Percentiles rank a stretch among this genome's conserved stretches.
Conservation (phyloP, 2,888 invertebrate genomes). For the Polymixis lichenea region DNA sequence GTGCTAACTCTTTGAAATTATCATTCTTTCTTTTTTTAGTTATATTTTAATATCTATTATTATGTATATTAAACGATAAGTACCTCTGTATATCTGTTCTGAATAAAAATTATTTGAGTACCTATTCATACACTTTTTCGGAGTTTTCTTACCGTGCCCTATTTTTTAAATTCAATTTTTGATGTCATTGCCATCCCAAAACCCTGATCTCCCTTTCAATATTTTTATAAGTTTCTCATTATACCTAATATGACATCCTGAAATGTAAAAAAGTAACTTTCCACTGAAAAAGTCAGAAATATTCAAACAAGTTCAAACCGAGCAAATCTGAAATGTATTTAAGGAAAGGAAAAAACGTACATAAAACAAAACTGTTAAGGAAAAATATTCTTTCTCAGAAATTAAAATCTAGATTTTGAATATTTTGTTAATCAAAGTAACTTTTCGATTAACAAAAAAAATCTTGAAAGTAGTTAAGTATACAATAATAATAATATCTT, state of each 20-base stretch:
- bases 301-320: background rate
- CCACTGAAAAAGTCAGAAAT: background rate
- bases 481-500: too few species aligned
- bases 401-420: background rate
- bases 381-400: background rate
- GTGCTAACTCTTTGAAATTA: slow-evolving; percentile 8
- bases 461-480: background rate
- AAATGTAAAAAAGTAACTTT: background rate
- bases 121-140: background rate
- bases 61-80: slow-evolving; percentile 1
- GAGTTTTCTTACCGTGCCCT: background rate
- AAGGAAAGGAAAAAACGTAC: background rate
- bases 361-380: background rate
- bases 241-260: background rate
- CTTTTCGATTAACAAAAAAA: background rate
- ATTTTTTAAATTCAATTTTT: background rate
- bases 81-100: background rate
- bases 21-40: background rate
- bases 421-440: background rate
- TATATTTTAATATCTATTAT: background rate
- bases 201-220: too few species aligned
- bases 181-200: background rate
- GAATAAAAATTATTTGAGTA: background rate
- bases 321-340: background rate
- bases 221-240: background rate